These are phyloP conservation scores for Lochmaea crataegi DNA, from an alignment of 2,888 invertebrate genomes.

Conservation along the genomic window DNA sequence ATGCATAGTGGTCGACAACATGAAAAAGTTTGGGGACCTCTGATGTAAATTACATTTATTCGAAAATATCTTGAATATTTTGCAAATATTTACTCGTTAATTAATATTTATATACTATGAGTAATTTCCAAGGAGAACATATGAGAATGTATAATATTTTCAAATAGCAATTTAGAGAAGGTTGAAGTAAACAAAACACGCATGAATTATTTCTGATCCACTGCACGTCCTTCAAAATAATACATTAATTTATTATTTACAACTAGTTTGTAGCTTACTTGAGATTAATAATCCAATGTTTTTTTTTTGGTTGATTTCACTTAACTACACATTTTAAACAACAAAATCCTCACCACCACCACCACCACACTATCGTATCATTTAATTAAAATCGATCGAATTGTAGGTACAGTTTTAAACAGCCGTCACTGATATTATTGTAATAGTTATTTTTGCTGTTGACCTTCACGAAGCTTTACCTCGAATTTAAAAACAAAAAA, in stretches of 20 bases:
- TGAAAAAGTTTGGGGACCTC: no score
- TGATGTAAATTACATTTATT: no score
- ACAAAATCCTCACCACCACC: background rate
- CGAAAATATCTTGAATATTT: no score
- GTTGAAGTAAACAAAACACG: background rate
- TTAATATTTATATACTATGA: background rate
- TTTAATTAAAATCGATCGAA: slow-evolving; percentile 15
- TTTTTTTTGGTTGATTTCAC: background rate
- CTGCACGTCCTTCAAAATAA: background rate
- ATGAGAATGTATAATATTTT: background rate
- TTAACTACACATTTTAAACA: background rate
- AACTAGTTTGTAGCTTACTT: slow-evolving; percentile 6
- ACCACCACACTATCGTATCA: background rate
- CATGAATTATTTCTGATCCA: slow-evolving; percentile 14
- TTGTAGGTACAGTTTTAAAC: slow-evolving; percentile 11
- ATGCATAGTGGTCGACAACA: no score
- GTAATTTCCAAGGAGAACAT: background rate
- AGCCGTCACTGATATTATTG: slow-evolving; percentile 18
- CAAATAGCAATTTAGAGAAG: background rate
- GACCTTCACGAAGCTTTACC: slow-evolving; percentile 25
- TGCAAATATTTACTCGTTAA: no score
- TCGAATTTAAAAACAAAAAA: slow-evolving; percentile 16
- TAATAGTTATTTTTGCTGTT: slow-evolving; percentile 27
- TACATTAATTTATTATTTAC: background rate
- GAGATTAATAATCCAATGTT: background rate